A percentile compares a stretch with the other conserved stretches of the same genome.
phyloP scores from a whole-genome alignment of 2,888 invertebrate genomes.

The Molanna angustata region DNA sequence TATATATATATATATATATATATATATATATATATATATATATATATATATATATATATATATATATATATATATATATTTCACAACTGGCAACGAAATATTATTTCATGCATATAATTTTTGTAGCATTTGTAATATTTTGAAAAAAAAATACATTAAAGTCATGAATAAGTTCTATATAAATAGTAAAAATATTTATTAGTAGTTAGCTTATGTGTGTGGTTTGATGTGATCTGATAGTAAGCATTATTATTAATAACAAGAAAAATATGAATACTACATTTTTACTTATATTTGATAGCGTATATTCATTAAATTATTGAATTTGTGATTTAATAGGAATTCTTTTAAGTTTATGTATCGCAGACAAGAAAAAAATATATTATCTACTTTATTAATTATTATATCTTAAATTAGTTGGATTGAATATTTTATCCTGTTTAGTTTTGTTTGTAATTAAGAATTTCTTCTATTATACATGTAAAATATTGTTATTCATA shows the following conservation, averaged over 20 bases:
- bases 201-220: conserved; percentile 32
- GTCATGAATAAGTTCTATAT: background rate
- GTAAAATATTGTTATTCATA: conserved; percentile 26
- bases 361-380: background rate
- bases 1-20: too few relatives aligned
- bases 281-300: too few relatives aligned
- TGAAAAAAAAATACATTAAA: background rate
- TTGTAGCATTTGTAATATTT: too few relatives aligned
- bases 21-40: too few relatives aligned
- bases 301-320: background rate
- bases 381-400: background rate
- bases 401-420: conserved; percentile 2
- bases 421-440: conserved; percentile 14
- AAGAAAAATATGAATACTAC: too few relatives aligned
- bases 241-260: conserved; percentile 31
- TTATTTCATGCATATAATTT: too few relatives aligned
- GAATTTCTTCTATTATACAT: conserved; percentile 15
- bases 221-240: conserved; percentile 33
- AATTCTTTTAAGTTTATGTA: conserved; percentile 7
- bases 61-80: too few relatives aligned
- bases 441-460: conserved; percentile 15
- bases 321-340: background rate
- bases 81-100: conserved; percentile 15
- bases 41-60: too few relatives aligned
- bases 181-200: conserved; percentile 2